Evolutionary conservation across 2,113 vertebrate genomes (phyloP).

Genomic region (Mobula birostris): DNA sequence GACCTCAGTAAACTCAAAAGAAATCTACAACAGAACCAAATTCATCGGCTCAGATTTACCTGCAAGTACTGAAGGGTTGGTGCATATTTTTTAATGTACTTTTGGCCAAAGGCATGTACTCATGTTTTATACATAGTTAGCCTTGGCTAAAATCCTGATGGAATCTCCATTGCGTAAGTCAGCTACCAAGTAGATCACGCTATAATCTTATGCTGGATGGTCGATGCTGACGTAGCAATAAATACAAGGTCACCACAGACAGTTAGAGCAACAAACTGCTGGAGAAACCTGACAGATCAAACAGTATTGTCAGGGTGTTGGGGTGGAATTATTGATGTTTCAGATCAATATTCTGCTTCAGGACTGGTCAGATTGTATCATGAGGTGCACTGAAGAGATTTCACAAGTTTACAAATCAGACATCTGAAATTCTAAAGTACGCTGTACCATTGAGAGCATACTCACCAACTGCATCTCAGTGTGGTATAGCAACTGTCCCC

Average conservation of each 20-base stretch:
- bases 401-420: neutral
- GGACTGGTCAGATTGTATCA: too few species aligned
- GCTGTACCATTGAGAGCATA: too few species aligned
- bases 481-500: too few species aligned
- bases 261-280: neutral
- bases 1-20: neutral
- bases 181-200: neutral
- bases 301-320: too few species aligned
- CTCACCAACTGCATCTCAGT: too few species aligned
- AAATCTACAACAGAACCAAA: neutral
- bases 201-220: neutral
- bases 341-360: too few species aligned
- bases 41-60: neutral
- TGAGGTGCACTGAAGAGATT: neutral
- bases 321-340: too few species aligned
- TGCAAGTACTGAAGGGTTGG: neutral
- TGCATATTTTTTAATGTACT: neutral
- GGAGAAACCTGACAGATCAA: too few species aligned
- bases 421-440: neutral
- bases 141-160: neutral
- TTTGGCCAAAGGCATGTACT: neutral
- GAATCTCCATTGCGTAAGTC: neutral
- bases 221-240: neutral
- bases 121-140: neutral
- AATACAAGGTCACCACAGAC: neutral